Evolutionary conservation across 2,113 vertebrate genomes (phyloP).

Genomic region (Willisornis vidua): DNA sequence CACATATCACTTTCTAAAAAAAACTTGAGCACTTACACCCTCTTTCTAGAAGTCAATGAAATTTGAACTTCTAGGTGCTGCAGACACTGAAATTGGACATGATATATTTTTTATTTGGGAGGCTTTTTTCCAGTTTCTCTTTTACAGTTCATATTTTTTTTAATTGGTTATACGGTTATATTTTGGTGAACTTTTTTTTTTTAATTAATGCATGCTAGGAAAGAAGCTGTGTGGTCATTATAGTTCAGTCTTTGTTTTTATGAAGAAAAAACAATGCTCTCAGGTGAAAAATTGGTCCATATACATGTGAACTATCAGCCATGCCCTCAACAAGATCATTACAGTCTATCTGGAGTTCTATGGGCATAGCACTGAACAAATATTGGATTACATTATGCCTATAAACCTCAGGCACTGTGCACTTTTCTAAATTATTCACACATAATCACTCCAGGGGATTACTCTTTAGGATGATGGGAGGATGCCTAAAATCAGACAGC

Average conservation of each 20-base stretch:
- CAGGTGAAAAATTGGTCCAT: background rate
- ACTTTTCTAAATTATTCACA: conserved; percentile 74
- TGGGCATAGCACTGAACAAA: conserved; percentile 18
- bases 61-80: background rate
- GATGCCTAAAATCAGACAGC: conserved; percentile 62
- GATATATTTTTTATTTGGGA: background rate
- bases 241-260: background rate
- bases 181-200: background rate
- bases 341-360: background rate
- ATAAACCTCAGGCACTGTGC: conserved; percentile 40
- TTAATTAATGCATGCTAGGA: fast-evolving
- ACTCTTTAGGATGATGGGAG: conserved; percentile 47
- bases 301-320: background rate
- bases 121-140: background rate
- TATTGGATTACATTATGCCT: conserved; percentile 61
- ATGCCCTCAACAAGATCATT: background rate
- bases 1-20: background rate
- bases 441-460: conserved; percentile 65
- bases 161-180: background rate
- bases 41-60: background rate
- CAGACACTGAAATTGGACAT: background rate
- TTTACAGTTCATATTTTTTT: background rate
- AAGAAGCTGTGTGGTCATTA: background rate
- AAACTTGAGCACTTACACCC: background rate
- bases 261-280: background rate